Evolutionary conservation across 2,797 vertebrate genomes (phyloP), one percentile per base, ranked within the genome.

Genomic region (Taeniopygia guttata): DNA sequence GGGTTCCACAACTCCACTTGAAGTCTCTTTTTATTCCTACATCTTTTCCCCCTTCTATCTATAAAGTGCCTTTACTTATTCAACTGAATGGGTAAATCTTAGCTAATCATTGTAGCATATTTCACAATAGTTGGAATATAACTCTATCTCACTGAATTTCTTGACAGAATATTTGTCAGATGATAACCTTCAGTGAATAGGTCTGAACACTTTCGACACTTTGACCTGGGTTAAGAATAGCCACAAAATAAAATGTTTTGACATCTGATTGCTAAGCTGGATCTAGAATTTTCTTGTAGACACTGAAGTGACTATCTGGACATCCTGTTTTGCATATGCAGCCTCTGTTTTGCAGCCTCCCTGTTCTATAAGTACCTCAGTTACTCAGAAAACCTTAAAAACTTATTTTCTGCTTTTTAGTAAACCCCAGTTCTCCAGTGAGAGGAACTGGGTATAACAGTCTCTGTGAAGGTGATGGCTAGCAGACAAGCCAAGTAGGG

Each of bases 1-100:
- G 10, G 3, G 3, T 59, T 74, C n/a, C n/a, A 80, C 36, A 75
- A n/a, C 8, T 52, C 21, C 30, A 52, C 13, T 75, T 3, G 8
- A 85, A 72, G n/a, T 40, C 19, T 62, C 7, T 59, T 79, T 93
- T 72, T 52, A 42, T 29, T 19, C 11, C 27, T 55, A 78, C 5
- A 21, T 22, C 6, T 36, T 43, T 69, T 59, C 22, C 12, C 5
- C 6, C 4, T 3, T 25, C 10, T 54, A 3, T 43, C 63, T 90
- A n/a, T 46, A 66, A 82, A 73, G 8, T 51, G 25, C 29, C 42
- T 92, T 97, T 92, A 66, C 79, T 89, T 92, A 69, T 75, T 91
- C 36, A 36, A 13, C 26, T 34, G 45, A 84, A 59, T 42, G 16
- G 26, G 21, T 59, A 72, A 83, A 54, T n/a, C 38, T 72, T 83